phyloP scores from a whole-genome alignment of 1,140 invertebrate genomes.

The Drosophila neocordata region DNA sequence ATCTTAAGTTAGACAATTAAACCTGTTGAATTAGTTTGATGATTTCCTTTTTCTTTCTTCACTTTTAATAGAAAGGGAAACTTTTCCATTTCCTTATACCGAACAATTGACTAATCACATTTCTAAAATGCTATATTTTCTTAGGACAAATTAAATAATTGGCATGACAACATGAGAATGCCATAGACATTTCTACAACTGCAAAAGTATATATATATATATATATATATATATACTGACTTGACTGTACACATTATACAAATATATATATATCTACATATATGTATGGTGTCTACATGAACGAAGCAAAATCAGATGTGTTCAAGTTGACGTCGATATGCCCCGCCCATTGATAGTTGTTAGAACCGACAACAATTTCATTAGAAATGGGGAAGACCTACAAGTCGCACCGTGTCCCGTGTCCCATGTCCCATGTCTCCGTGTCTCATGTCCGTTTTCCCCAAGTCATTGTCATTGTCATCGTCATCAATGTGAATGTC shows the following conservation, averaged over 20 bases:
- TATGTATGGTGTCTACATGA: not conserved
- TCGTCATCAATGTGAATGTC: slow-evolving; percentile 50
- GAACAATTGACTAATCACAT: slow-evolving; percentile 52
- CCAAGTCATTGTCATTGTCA: slow-evolving; percentile 37
- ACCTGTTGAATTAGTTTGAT: not conserved
- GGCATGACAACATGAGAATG: slow-evolving; percentile 69
- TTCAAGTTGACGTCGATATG: slow-evolving; percentile 4
- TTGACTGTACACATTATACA: slow-evolving; percentile 9
- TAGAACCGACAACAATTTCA: slow-evolving; percentile 69
- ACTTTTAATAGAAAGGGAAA: not conserved
- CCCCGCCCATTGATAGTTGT: slow-evolving; percentile 32
- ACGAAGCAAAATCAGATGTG: slow-evolving; percentile 22
- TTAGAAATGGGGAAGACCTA: slow-evolving; percentile 63
- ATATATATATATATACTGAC: slow-evolving; percentile 1
- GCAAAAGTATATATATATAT: slow-evolving; percentile 24
- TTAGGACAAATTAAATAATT: slow-evolving; percentile 76
- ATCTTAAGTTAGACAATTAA: too few species aligned
- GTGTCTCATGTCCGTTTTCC: slow-evolving; percentile 1
- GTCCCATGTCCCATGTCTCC: not conserved
- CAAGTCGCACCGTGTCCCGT: slow-evolving; percentile 15
- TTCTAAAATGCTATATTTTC: slow-evolving; percentile 42
- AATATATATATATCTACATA: not conserved
- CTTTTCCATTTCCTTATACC: not conserved
- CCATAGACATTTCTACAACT: slow-evolving; percentile 29
- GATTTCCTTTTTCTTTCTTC: not conserved